Evolutionary conservation across 2,888 invertebrate genomes (phyloP).

Genomic region (Celastrina argiolus): DNA sequence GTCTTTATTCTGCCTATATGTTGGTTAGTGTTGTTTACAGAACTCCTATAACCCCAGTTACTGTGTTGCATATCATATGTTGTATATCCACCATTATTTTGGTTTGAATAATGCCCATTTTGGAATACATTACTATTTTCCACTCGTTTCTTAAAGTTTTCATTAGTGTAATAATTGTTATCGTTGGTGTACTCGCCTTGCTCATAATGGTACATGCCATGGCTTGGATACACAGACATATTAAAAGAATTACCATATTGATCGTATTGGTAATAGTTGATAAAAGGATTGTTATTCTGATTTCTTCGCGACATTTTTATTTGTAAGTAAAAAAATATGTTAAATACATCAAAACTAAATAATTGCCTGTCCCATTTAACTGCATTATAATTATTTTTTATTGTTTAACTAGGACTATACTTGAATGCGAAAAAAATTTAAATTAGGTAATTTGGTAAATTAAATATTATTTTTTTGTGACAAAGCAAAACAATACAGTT

Average conservation of each 20-base stretch:
- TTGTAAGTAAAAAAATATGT: too few species aligned
- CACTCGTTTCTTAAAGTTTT: background rate
- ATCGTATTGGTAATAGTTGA: background rate
- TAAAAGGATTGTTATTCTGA: background rate
- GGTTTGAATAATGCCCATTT: background rate
- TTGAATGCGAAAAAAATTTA: too few species aligned
- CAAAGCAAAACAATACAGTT: too few species aligned
- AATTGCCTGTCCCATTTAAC: too few species aligned
- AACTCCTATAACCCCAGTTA: background rate
- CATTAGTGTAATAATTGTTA: background rate
- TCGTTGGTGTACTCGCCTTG: background rate
- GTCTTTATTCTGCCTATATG: background rate
- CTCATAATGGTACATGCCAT: background rate
- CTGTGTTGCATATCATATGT: background rate
- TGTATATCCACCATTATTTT: background rate
- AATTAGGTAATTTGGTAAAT: too few species aligned
- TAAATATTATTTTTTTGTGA: too few species aligned
- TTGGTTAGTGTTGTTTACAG: background rate
- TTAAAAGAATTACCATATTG: too few species aligned
- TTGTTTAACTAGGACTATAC: too few species aligned
- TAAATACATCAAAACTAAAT: too few species aligned
- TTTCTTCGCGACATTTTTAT: conserved; percentile 9
- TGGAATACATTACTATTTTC: background rate
- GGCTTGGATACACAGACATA: too few species aligned
- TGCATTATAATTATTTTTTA: too few species aligned